A percentile compares a stretch with the other conserved stretches of the same genome.
These are phyloP conservation scores for Rhyacophila brunnea DNA, from an alignment of 1,140 invertebrate species.

Conservation along the genomic window DNA sequence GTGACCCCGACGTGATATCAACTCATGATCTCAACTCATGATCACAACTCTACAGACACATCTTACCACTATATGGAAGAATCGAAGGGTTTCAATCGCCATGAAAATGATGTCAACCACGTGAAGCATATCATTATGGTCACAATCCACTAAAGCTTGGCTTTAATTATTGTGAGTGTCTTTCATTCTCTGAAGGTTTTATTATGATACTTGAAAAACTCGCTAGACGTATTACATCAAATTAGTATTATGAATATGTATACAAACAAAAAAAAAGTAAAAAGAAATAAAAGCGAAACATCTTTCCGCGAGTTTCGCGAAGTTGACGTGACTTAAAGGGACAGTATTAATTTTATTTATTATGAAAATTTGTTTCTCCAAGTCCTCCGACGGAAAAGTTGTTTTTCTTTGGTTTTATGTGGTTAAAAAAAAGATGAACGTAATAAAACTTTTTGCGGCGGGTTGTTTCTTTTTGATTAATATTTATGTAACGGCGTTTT, in stretches of 20 bases:
- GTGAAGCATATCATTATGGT: too few species aligned
- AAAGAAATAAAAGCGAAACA: conserved; percentile 18
- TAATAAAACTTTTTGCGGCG: conserved; percentile 33
- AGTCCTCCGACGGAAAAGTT: not conserved
- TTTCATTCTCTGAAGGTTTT: not conserved
- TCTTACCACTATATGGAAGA: too few species aligned
- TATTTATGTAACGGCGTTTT: conserved; percentile 29
- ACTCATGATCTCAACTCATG: too few species aligned
- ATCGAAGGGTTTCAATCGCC: too few species aligned
- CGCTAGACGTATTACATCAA: conserved; percentile 26
- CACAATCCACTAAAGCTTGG: too few species aligned
- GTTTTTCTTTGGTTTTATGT: conserved; percentile 2
- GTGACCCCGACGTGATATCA: too few species aligned
- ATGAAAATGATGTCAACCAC: too few species aligned
- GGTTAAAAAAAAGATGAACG: conserved; percentile 10
- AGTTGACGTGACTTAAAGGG: conserved; percentile 29
- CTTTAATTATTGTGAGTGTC: too few species aligned
- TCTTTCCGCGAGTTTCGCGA: conserved; percentile 4
- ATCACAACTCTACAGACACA: too few species aligned
- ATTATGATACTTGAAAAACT: conserved; percentile 19
- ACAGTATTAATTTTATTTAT: conserved; percentile 36
- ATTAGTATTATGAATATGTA: conserved; percentile 27
- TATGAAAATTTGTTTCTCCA: conserved; percentile 25
- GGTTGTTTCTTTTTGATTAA: conserved; percentile 28
- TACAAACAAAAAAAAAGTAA: conserved; percentile 17